A percentile compares a stretch with the other conserved stretches of the same genome.
These are phyloP conservation scores for Hexactinellida sp. DNA, from an alignment of 37 sponge, comb jelly and placozoan genomes.

Conservation along the genomic window DNA sequence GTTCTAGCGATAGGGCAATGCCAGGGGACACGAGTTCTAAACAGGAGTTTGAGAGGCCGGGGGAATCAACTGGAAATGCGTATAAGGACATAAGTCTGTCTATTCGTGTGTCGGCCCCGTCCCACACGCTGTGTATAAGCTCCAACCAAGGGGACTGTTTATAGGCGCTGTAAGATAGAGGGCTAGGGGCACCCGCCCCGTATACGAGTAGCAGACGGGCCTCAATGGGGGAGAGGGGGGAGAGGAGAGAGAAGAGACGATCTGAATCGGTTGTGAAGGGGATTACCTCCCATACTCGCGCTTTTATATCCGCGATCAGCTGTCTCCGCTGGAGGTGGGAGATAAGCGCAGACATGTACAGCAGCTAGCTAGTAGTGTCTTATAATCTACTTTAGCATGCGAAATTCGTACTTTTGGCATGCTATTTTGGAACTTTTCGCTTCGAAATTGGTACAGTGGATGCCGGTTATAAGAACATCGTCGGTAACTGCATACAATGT, in stretches of 20 bases:
- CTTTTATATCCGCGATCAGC: background rate
- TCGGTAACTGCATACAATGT: background rate
- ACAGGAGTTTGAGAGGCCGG: background rate
- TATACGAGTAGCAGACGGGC: background rate
- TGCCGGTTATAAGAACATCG: slow-evolving; percentile 9
- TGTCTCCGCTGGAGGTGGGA: background rate
- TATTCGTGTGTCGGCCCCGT: background rate
- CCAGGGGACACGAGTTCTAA: background rate
- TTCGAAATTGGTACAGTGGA: background rate
- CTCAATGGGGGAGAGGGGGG: background rate
- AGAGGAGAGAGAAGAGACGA: background rate
- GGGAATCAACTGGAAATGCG: background rate
- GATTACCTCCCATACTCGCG: background rate
- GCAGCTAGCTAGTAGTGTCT: too few relatives aligned
- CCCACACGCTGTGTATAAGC: background rate
- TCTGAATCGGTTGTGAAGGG: background rate
- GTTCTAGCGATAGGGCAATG: background rate
- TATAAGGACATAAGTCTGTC: background rate
- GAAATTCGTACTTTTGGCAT: too few relatives aligned
- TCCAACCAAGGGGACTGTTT: background rate
- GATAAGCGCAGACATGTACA: too few relatives aligned
- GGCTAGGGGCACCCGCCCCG: background rate
- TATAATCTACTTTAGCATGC: too few relatives aligned
- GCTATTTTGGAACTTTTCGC: too few relatives aligned
- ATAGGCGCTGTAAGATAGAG: background rate